A percentile compares a stretch with the other conserved stretches of the same genome.
Evolutionary conservation across 2,888 invertebrate genomes (phyloP).

Genomic region (Ctena decussata): DNA sequence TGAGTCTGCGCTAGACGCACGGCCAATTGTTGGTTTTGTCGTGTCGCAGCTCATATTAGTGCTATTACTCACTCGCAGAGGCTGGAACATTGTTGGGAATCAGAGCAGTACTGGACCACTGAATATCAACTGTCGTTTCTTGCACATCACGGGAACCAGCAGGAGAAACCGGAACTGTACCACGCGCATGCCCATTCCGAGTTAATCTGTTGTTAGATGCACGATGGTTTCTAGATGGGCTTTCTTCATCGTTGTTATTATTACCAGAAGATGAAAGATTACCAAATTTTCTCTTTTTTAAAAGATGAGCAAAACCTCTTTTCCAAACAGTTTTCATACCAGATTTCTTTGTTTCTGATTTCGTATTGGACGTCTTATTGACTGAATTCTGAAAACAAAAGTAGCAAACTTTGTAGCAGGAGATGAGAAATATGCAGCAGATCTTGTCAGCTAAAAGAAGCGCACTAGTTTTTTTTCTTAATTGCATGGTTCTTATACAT

Average conservation of each 20-base stretch:
- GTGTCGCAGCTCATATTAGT: too few species aligned
- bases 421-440: too few species aligned
- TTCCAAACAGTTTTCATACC: constrained; percentile 77
- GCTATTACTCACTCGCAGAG: neutral
- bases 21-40: too few species aligned
- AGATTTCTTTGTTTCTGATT: constrained; percentile 69
- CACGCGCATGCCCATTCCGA: constrained; percentile 64
- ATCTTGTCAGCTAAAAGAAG: too few species aligned
- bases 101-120: constrained; percentile 34
- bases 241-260: constrained; percentile 78
- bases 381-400: constrained; percentile 74
- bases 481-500: too few species aligned
- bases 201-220: constrained; percentile 50
- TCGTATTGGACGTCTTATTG: constrained; percentile 65
- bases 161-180: constrained; percentile 45
- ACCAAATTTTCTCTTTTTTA: constrained; percentile 75
- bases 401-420: too few species aligned
- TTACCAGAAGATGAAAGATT: constrained; percentile 61
- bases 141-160: constrained; percentile 55
- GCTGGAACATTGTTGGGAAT: neutral
- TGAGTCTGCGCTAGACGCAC: too few species aligned
- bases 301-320: constrained; percentile 81
- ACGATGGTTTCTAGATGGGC: constrained; percentile 72
- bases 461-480: too few species aligned
- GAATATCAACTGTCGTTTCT: constrained; percentile 53